Evolutionary conservation across 2,888 invertebrate species (phyloP).

Genomic region (Syrista parreyssii): DNA sequence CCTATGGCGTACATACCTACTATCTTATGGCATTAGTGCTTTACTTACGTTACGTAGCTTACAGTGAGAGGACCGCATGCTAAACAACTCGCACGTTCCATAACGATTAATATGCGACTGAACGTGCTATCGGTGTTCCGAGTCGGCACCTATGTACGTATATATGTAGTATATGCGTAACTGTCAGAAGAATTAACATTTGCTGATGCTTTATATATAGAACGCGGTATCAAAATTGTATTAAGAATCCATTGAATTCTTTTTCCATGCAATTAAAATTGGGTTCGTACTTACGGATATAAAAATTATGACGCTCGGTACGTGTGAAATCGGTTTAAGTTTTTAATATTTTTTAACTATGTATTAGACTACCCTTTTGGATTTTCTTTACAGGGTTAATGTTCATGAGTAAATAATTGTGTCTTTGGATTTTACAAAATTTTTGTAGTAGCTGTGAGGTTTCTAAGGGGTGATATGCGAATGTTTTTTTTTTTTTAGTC

Average conservation of each 20-base stretch:
- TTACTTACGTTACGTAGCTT: conserved; percentile 30
- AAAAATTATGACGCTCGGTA: background rate
- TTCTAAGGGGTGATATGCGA: background rate
- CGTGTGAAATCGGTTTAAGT: background rate
- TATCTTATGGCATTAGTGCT: conserved; percentile 38
- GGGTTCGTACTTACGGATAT: background rate
- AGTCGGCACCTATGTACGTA: background rate
- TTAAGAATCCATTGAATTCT: background rate
- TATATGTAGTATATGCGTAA: background rate
- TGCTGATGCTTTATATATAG: background rate
- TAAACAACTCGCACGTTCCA: conserved; percentile 47
- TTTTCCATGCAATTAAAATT: background rate
- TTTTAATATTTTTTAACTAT: background rate
- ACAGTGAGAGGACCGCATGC: conserved; percentile 28
- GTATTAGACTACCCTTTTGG: background rate
- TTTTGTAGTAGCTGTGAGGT: background rate
- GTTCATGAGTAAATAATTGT: background rate
- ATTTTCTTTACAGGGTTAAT: background rate
- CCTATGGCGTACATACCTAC: conserved; percentile 20
- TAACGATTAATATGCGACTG: conserved; percentile 44
- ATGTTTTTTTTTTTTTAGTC: background rate
- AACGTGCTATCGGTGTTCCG: conserved; percentile 32
- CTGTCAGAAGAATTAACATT: background rate
- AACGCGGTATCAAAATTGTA: background rate
- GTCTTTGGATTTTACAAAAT: background rate